A percentile compares a stretch with the other conserved stretches of the same genome.
Evolutionary conservation across 2,888 invertebrate genomes (phyloP).

Genomic region (Poecilus cupreus): DNA sequence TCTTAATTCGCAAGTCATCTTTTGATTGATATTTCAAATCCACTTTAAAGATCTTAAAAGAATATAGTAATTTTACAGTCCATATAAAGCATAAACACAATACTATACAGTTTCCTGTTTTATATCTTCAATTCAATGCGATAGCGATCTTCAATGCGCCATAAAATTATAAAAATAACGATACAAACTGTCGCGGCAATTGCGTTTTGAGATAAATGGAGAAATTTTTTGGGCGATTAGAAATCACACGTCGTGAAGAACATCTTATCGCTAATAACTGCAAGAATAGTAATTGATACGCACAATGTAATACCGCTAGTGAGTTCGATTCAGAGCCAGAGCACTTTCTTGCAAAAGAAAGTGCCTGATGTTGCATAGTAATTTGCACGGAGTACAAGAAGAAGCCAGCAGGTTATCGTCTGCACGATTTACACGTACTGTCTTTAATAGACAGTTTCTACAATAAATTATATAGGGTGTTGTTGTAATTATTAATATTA

Average conservation of each 20-base stretch:
- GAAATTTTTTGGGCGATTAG: neutral
- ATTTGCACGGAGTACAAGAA: neutral
- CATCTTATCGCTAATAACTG: neutral
- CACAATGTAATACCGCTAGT: neutral
- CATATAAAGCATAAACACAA: too few relatives aligned
- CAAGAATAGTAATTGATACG: neutral
- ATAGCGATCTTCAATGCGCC: neutral
- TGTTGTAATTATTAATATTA: neutral
- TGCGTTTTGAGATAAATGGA: neutral
- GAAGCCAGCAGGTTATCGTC: neutral
- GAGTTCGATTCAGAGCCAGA: neutral
- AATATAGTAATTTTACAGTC: too few relatives aligned
- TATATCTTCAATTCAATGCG: neutral
- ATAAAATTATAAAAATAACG: neutral
- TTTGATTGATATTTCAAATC: too few relatives aligned
- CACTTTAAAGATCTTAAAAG: too few relatives aligned
- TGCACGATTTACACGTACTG: neutral
- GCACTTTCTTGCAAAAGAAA: slow-evolving; percentile 40
- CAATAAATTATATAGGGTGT: neutral
- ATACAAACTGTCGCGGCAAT: neutral
- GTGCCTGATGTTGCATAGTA: slow-evolving; percentile 16
- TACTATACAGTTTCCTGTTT: neutral
- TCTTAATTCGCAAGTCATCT: neutral
- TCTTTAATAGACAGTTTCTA: neutral
- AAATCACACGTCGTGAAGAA: neutral